Base-by-base conservation (phyloP, 2,888 invertebrate genomes). In the Hofmannophila pseudospretella region DNA sequence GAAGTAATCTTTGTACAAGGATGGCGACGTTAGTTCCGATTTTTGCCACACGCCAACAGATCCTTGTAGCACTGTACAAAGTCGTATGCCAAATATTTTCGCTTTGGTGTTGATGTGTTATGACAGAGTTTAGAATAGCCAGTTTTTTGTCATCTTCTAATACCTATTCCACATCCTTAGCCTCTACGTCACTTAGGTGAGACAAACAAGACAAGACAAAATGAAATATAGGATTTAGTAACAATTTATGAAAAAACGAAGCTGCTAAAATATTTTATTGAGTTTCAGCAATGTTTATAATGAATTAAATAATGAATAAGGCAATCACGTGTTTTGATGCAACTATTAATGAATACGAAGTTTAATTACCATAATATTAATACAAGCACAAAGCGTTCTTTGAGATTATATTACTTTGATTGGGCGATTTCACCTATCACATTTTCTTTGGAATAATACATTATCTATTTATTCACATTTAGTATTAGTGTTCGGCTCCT, bases 251-350 rank as follows among this genome's bases (percentile, higher is more conserved):
- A 20, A 2, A 4, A 23, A 2, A 23, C 23, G n/a, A 23, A 23
- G 62, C 62, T 79, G 76, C 79, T 82, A 82, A 84, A 85, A 82
- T 84, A 82, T 58, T 84, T 84, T 85, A 84, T 84, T 84, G 62
- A 67, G 59, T 75, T 76, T 72, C 70, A 78, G 82, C 80, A 72
- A 74, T 73, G 72, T 76, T 62, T 64, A 58, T 71, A 70, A 74
- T 75, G 72, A 75, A 66, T 72, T 79, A 79, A 79, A 81, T 76
- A 75, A 79, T 73, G 73, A 71, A 59, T 85, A 86, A 85, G 85
- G 86, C 86, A 84, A 75, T 86, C 80, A 76, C 67, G 82, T 81
- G 82, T 72, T 74, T 76, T 74, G 62, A 78, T 75, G 77, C 79
- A 66, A 70, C 73, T 79, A 77, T 73, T 68, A 63, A 71, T 74